Evolutionary conservation across 2,888 invertebrate species (phyloP), one percentile per base, ranked within the genome.

Genomic region (Homarus gammarus): DNA sequence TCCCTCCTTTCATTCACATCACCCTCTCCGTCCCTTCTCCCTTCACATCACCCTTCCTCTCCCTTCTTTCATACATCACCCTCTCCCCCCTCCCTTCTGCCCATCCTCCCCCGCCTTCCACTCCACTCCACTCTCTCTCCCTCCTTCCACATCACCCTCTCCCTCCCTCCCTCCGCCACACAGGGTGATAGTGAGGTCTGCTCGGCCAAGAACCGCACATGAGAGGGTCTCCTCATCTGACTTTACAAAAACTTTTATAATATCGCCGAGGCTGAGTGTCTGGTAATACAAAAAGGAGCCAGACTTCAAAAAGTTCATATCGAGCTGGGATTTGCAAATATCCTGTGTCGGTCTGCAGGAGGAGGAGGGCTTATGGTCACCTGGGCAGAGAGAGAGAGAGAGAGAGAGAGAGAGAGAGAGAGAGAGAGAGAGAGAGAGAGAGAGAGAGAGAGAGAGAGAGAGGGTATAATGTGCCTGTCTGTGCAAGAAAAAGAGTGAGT

Each of bases 371-470:
- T 44, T n/a, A n/a, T 1, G 40, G 75, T 38, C 31, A 64, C 33
- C 36, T 33, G 64, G 81, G 64, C 33, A 36, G 22, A 27, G 40
- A 38, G 49, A 82, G 68, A 27, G 68, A 70, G 70, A 40, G 40
- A 82, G 44, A 68, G 64, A 64, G 64, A 56, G 81, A 61, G 64
- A 64, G 81, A 82, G 82, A 27, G 70, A 82, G 82, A 68, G 70
- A 68, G 82, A 82, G 70, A 68, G 82, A n/a, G n/a, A n/a, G n/a
- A n/a, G n/a, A n/a, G n/a, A n/a, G 81, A 61, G 64, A 64, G 81
- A 82, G 82, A 27, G 70, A 82, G 82, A 68, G 70, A 68, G 82
- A 82, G 70, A 68, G 82, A n/a, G n/a, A n/a, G n/a, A n/a, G n/a
- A n/a, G n/a, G n/a, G n/a, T n/a, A n/a, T n/a, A n/a, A n/a, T n/a